phyloP scores from a whole-genome alignment of 2,113 vertebrate genomes.

The Upupa epops region DNA sequence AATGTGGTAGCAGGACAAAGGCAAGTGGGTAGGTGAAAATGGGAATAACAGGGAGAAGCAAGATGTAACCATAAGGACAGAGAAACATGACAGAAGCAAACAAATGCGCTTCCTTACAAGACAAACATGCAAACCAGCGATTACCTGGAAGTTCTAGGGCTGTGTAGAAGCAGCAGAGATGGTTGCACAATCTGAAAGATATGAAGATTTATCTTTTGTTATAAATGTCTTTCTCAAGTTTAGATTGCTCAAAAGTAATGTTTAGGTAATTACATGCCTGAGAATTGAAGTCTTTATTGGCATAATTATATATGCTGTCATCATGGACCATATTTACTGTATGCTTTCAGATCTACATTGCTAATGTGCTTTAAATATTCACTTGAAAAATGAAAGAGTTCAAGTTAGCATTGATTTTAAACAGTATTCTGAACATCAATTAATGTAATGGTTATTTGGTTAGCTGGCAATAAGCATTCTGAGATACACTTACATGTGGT shows the following conservation, averaged over 20 bases:
- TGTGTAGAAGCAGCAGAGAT: background rate
- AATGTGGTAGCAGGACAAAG: background rate
- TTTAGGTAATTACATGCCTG: background rate
- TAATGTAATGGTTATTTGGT: background rate
- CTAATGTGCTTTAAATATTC: background rate
- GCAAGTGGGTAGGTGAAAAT: rapidly evolving
- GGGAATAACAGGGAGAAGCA: background rate
- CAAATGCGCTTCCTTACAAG: background rate
- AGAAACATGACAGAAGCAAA: background rate
- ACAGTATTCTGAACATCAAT: background rate
- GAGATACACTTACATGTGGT: background rate
- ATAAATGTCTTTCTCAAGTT: background rate
- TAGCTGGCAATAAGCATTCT: background rate
- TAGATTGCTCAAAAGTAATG: background rate
- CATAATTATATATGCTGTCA: background rate
- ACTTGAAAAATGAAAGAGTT: background rate
- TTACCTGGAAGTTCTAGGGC: background rate
- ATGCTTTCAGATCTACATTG: background rate
- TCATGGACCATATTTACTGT: background rate
- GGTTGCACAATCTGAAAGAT: background rate
- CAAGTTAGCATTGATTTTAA: background rate
- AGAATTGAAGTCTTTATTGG: background rate
- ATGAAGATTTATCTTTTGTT: background rate
- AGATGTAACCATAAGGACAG: background rate
- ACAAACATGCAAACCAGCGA: background rate